Base-by-base conservation (phyloP, 2,113 vertebrate species). In the Mormyrus iriodes region DNA sequence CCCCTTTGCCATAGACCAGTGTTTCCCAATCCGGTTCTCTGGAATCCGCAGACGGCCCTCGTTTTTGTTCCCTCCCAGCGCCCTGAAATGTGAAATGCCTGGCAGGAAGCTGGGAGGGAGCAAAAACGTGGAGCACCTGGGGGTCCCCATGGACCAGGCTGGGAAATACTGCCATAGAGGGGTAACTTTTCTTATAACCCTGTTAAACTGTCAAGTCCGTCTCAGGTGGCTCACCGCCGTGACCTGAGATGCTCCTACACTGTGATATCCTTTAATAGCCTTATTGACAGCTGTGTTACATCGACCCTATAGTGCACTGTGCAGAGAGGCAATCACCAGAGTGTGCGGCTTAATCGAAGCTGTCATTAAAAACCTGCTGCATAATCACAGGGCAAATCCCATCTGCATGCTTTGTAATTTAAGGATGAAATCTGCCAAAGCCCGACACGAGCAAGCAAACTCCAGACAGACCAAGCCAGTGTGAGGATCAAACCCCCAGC, bases 231-330 rank as follows among this genome's bases (percentile, higher is more conserved):
- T 79, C 73, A 39, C 73, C 73, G 6, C 31, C 17, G 13, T 6
- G 17, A 12, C 73, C 73, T 21, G 73, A 79, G 35, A 42, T 19
- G 35, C 5, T 35, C 15, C 35, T 79, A 15, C 73, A 42, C n/a
- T 69, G n/a, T 69, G 61, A 79, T 15, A 15, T 79, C 35, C 73
- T 42, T 42, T 79, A 42, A 79, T 42, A 79, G 35, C 35, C 13
- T 79, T 79, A 79, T 79, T 79, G 73, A 79, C 73, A 79, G 73
- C 73, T 79, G 73, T 79, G 73, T 42, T 79, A 17, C 73, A 79
- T 31, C 73, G 15, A 42, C 73, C 35, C 31, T 79, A 35, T 35
- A 42, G 35, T 79, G 35, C 35, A 19, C 35, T 15, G 73, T 76
- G 35, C 31, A 79, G 73, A 42, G 73, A 79, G 52, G 73, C 73